Percentiles rank a stretch among this genome's conserved stretches.
Evolutionary conservation across 37 sponge, comb jelly and placozoan genomes (phyloP).

Genomic region (Bolinopsis microptera): DNA sequence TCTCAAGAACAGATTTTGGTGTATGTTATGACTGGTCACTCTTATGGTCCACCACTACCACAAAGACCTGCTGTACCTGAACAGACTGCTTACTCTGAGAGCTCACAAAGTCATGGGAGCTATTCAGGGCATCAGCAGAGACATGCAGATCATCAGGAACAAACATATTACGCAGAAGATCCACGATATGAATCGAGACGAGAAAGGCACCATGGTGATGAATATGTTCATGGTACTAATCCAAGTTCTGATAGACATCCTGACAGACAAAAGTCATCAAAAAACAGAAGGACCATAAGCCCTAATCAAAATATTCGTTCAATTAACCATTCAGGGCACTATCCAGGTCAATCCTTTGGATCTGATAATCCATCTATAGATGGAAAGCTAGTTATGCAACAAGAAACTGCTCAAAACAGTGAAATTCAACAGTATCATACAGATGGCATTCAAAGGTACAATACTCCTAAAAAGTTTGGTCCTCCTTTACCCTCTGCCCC

Average conservation of each 20-base stretch:
- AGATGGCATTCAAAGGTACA: neutral
- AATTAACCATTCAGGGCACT: no score
- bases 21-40: neutral
- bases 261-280: neutral
- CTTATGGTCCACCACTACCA: neutral
- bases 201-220: neutral
- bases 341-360: neutral
- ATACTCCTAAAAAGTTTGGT: neutral
- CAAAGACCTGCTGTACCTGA: neutral
- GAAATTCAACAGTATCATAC: neutral
- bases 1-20: neutral
- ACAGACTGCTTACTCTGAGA: neutral
- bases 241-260: neutral
- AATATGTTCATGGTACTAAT: neutral
- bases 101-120: neutral
- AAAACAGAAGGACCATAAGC: neutral
- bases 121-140: neutral
- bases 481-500: neutral
- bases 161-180: neutral
- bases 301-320: no score
- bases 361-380: no score
- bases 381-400: no score
- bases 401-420: neutral
- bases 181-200: neutral
- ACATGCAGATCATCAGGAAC: neutral